phyloP scores from a whole-genome alignment of 1,140 invertebrate species.

The Drosophila triauraria region DNA sequence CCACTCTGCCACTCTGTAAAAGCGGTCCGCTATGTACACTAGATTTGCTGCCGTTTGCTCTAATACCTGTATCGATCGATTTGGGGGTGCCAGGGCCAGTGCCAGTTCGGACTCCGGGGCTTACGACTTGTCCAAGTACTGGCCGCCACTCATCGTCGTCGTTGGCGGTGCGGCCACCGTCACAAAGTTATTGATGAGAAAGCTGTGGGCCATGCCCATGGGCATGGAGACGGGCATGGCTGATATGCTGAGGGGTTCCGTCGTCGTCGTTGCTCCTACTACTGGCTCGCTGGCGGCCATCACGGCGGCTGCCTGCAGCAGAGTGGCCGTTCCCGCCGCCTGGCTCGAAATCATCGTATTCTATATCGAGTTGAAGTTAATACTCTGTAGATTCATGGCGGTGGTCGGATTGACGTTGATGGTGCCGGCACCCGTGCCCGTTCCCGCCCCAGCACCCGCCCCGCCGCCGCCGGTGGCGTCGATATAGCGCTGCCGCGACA shows the following conservation, averaged over 20 bases:
- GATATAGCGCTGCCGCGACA: conserved; percentile 85
- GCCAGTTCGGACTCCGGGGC: not conserved
- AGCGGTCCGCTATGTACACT: conserved; percentile 54
- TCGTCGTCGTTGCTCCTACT: not conserved
- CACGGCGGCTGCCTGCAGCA: conserved; percentile 72
- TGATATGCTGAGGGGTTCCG: conserved; percentile 77
- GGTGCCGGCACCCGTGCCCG: conserved; percentile 75
- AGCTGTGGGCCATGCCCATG: conserved; percentile 73
- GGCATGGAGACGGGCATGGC: conserved; percentile 61
- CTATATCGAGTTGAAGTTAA: conserved; percentile 91
- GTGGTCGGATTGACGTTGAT: conserved; percentile 85
- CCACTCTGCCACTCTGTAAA: conserved; percentile 30
- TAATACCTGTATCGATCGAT: conserved; percentile 74
- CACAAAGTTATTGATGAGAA: conserved; percentile 78
- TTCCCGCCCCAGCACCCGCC: conserved; percentile 50
- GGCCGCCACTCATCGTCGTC: conserved; percentile 45
- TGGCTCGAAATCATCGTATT: conserved; percentile 83
- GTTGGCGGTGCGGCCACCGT: conserved; percentile 68
- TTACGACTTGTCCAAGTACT: conserved; percentile 73
- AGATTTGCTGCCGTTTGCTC: conserved; percentile 66
- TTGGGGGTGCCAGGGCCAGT: conserved; percentile 17
- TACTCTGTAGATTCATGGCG: conserved; percentile 89
- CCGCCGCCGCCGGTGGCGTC: conserved; percentile 80
- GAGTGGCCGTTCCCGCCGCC: conserved; percentile 57
- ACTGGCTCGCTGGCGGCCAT: conserved; percentile 61